Conservation (phyloP, 2,797 vertebrate species). For the Phaenicophaeus curvirostris region DNA sequence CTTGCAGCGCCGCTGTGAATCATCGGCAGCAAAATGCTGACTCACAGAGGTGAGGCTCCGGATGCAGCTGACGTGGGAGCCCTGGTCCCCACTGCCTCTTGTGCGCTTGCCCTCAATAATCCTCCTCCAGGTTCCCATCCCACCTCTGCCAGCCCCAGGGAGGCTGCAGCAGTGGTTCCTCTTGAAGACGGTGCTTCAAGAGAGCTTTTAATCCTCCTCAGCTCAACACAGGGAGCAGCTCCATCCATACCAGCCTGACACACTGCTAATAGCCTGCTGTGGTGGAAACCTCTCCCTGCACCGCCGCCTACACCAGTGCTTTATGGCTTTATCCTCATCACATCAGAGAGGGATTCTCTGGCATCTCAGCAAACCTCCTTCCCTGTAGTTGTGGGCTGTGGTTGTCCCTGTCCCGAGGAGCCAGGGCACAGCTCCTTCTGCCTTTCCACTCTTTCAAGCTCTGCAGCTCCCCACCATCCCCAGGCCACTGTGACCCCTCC, state of each 20-base stretch:
- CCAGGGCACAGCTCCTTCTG: background rate
- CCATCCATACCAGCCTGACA: rapidly evolving
- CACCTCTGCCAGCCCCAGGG: background rate
- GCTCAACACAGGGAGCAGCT: background rate
- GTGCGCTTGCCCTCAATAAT: rapidly evolving
- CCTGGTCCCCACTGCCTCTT: background rate
- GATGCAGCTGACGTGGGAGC: background rate
- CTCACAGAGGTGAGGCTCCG: conserved; percentile 23
- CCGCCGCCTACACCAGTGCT: rapidly evolving
- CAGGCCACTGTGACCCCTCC: rapidly evolving
- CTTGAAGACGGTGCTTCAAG: background rate
- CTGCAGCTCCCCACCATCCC: background rate
- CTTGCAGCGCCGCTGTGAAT: background rate
- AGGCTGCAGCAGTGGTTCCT: background rate
- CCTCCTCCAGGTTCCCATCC: background rate
- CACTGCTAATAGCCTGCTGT: background rate
- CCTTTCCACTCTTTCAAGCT: background rate
- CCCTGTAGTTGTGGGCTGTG: background rate
- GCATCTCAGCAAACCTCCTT: background rate
- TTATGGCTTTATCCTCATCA: background rate
- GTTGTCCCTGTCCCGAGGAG: background rate
- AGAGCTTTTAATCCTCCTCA: background rate
- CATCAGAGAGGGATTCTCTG: background rate
- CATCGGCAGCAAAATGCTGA: background rate
- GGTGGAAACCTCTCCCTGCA: background rate